Percentiles rank a stretch among this genome's conserved stretches.
Conservation (phyloP, 2,888 invertebrate genomes). For the Andrena bicolor region DNA sequence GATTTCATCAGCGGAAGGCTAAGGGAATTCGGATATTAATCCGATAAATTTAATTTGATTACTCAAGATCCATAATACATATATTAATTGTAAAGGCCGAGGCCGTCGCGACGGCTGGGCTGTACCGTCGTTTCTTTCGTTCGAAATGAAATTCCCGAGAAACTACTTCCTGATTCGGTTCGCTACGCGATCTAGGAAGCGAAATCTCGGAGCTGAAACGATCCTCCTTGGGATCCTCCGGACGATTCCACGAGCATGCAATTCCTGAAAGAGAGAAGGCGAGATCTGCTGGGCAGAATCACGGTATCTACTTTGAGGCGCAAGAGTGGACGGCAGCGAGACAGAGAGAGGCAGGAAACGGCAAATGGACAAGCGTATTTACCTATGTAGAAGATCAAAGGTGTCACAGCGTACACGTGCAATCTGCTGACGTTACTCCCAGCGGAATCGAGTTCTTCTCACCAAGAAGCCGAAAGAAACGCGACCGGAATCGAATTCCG, state of each 20-base stretch:
- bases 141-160: conserved; percentile 54
- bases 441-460: conserved; percentile 5
- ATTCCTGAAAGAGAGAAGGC: conserved; percentile 71
- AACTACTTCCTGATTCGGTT: conserved; percentile 56
- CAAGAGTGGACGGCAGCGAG: conserved; percentile 5
- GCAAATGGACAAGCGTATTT: conserved; percentile 21
- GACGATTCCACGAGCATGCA: conserved; percentile 65
- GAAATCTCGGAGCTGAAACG: conserved; percentile 45
- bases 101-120: not conserved
- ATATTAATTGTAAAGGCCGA: conserved; percentile 26
- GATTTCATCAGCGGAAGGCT: conserved; percentile 12
- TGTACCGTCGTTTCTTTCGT: conserved; percentile 34
- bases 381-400: conserved; percentile 53
- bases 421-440: conserved; percentile 25
- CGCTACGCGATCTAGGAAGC: conserved; percentile 49
- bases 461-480: not conserved
- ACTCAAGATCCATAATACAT: not conserved
- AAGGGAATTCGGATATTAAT: not conserved
- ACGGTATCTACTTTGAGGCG: conserved; percentile 8
- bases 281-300: conserved; percentile 49
- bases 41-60: conserved; percentile 21
- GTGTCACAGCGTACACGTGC: conserved; percentile 43
- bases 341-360: conserved; percentile 11
- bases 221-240: conserved; percentile 50
- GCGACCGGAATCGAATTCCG: not conserved